Percentiles rank a stretch among this genome's conserved stretches.
Conservation (phyloP, 1,140 invertebrate genomes). For the Scaptomyza montana region DNA sequence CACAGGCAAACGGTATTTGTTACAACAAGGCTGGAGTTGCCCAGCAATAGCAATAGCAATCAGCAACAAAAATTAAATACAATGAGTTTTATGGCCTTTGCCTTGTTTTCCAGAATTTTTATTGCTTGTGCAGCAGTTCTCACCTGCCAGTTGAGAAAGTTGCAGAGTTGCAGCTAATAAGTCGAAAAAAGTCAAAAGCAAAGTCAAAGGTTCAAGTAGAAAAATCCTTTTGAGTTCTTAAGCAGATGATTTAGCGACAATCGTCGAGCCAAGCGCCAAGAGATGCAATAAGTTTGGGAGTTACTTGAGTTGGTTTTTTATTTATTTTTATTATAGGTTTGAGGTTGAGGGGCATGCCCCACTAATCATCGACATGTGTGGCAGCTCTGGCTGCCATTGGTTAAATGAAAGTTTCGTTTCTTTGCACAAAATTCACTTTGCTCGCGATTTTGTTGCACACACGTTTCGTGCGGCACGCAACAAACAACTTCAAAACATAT, state of each 20-base stretch:
- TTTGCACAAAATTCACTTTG: conserved; percentile 37
- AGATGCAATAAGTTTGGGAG: background rate
- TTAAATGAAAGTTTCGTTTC: conserved; percentile 12
- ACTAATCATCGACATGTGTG: conserved; percentile 43
- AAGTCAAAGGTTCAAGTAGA: background rate
- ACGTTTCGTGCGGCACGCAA: conserved; percentile 43
- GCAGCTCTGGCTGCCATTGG: conserved; percentile 3
- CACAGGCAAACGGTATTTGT: background rate
- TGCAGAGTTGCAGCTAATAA: conserved; percentile 10
- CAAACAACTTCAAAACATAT: conserved; percentile 4
- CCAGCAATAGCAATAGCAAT: background rate
- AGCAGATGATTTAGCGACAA: conserved; percentile 18
- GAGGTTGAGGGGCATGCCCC: background rate
- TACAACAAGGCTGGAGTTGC: too few relatives aligned
- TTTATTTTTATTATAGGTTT: too few relatives aligned
- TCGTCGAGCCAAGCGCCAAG: too few relatives aligned
- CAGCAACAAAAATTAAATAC: conserved; percentile 53
- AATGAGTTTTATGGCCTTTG: conserved; percentile 62
- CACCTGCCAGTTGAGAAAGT: conserved; percentile 15
- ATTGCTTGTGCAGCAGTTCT: conserved; percentile 22
- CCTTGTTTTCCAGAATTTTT: conserved; percentile 53
- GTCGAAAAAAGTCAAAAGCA: background rate
- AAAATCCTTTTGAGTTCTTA: background rate
- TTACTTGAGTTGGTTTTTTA: too few relatives aligned
- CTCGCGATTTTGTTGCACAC: conserved; percentile 4